Evolutionary conservation across 2,797 vertebrate genomes (phyloP), one percentile per base, ranked within the genome.

Genomic region (Chromis chromis): DNA sequence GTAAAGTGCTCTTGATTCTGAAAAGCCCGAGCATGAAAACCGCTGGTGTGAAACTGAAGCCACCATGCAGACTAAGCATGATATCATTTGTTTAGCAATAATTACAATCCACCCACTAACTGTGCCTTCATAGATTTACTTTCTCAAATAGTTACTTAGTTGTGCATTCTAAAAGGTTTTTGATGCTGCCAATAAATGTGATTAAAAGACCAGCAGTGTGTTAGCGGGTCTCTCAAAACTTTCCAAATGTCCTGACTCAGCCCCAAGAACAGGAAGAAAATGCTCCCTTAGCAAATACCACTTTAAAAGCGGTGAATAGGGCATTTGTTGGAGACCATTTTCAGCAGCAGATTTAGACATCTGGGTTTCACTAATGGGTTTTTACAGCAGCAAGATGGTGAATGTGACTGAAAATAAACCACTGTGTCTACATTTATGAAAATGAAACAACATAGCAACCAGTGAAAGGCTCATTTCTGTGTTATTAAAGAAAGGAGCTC

Each of bases 41-140:
- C 11, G 2, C 9, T 36, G 27, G 28, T 63, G 50, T 40, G 66
- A 53, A 21, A 70, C 5, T 69, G 75, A 62, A 54, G n/a, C 14
- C 27, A 46, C 3, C 44, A 53, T 66, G 19, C 17, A 57, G 22
- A 17, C 65, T 39, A 44, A 40, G 12, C 22, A 14, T 48, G 19
- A 65, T 65, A 19, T 69, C 14, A 64, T 81, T 75, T 56, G 50
- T 79, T 65, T 39, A 27, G 44, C 27, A 52, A 53, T 74, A 36
- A 55, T 71, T 60, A 60, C 27, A 63, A 64, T 67, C 33, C 52
- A 28, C 52, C 33, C 14, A 27, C 59, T 27, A 27, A 55, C 57
- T 14, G 0, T 49, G 27, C 14, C 40, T 59, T 10, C n/a, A 10
- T 42, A 19, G 62, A 2, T 56, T 4, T 36, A 21, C 25, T 48